These are phyloP conservation scores for Hystrix cristata DNA, from an alignment of 2,113 vertebrate genomes.

Conservation along the genomic window DNA sequence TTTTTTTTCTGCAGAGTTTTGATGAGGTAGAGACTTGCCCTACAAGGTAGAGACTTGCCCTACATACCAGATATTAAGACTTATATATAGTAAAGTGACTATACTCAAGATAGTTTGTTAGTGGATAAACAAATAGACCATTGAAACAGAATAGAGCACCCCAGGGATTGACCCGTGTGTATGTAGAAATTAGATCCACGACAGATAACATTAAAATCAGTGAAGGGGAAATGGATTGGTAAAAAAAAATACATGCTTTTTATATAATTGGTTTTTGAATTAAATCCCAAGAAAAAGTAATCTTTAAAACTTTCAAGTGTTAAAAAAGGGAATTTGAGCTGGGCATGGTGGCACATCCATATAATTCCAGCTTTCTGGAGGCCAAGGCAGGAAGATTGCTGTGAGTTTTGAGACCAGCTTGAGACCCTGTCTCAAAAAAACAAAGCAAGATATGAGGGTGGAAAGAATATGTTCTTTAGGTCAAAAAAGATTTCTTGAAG, in stretches of 20 bases:
- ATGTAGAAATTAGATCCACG: background rate
- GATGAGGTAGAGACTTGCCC: background rate
- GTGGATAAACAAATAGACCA: background rate
- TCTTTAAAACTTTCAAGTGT: constrained; percentile 23
- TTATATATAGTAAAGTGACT: background rate
- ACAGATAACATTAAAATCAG: background rate
- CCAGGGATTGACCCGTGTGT: background rate
- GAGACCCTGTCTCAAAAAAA: background rate
- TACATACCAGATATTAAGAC: background rate
- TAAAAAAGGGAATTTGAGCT: background rate
- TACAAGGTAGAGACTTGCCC: background rate
- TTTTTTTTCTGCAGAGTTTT: background rate
- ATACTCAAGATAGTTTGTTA: background rate
- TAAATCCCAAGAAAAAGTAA: constrained; percentile 35
- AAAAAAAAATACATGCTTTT: background rate
- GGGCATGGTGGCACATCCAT: background rate
- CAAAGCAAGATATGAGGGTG: background rate
- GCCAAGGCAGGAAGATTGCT: background rate
- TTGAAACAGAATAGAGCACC: background rate
- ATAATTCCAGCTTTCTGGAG: background rate
- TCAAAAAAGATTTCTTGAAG: background rate
- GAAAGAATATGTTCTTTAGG: background rate
- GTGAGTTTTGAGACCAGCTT: background rate
- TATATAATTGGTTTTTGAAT: background rate
- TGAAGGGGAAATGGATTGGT: background rate